Evolutionary conservation across 2,888 invertebrate species (phyloP), one percentile per base, ranked within the genome.

Genomic region (Mystacides longicornis): DNA sequence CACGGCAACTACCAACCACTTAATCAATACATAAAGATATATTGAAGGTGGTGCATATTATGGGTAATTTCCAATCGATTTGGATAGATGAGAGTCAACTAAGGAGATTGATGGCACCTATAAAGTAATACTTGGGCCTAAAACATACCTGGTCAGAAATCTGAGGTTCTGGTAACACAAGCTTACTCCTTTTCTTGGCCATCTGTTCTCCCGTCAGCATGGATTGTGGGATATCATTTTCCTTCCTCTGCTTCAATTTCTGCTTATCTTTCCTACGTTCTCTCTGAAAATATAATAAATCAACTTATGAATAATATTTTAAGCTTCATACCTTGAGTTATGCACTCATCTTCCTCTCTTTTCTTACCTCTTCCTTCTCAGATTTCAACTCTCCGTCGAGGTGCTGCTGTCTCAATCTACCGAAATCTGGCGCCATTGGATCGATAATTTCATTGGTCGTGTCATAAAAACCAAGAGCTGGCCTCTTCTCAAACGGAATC

Each of bases 401-500:
- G 69, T 95, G 90, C 66, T 96, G 94, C 64, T 95, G 94, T 1
- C 94, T 75, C 67, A 97, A 82, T 62, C 89, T 81, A 11, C 89
- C 86, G 69, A 96, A 97, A 73, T 97, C 91, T 0, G 92, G 89
- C 4, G 91, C 89, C 71, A 89, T 81, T 0, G 93, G 92, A 67
- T 95, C 93, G 23, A 93, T 86, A 1, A 80, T 79, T 70, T 99
- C 98, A 58, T 84, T 86, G 0, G 91, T 84, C 0, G 98, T 97
- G 69, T 99, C 96, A 68, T 95, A 94, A 72, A 99, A 98, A 1
- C 99, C 98, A 11, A 85, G 66, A 0, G 94, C 88, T 0, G 97
- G 95, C 37, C 83, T 81, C 73, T 98, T 97, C 68, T 98, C 97
- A 71, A 99, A 99, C 0, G 99, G 96, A 64, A 99, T 89, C 74